Percentiles rank a stretch among this genome's conserved stretches.
These are phyloP conservation scores for Agrochola lota DNA, from an alignment of 2,888 invertebrate genomes.

Conservation along the genomic window DNA sequence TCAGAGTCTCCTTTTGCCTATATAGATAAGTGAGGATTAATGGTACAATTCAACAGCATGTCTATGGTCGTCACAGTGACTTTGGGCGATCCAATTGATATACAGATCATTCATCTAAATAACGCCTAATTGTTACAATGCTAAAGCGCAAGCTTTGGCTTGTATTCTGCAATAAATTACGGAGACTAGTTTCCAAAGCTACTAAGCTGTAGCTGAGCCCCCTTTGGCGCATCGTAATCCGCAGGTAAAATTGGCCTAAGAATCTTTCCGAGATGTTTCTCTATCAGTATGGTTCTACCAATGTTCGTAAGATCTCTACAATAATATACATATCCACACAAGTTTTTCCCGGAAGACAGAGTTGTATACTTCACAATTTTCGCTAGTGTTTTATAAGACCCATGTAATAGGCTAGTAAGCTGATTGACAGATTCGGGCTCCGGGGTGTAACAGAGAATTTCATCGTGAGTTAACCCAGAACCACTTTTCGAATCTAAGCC, in stretches of 20 bases:
- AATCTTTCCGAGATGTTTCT: slow-evolving; percentile 7
- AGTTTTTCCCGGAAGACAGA: background rate
- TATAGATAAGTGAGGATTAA: no score
- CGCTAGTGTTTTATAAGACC: background rate
- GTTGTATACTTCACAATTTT: background rate
- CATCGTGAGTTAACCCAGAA: background rate
- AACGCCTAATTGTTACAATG: background rate
- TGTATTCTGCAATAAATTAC: slow-evolving; percentile 25
- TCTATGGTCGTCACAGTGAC: no score
- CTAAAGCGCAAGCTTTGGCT: background rate
- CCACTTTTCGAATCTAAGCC: background rate
- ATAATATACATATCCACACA: no score
- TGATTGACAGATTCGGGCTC: background rate
- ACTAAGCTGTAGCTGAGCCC: slow-evolving; percentile 19
- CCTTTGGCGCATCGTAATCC: slow-evolving; percentile 29
- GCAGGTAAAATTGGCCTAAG: slow-evolving; percentile 34
- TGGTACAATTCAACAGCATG: no score
- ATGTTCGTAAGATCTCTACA: background rate
- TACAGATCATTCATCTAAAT: background rate
- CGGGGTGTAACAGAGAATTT: background rate
- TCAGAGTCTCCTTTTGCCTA: no score
- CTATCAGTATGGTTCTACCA: background rate
- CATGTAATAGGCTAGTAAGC: background rate
- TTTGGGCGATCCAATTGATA: no score
- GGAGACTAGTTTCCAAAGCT: slow-evolving; percentile 23